Evolutionary conservation across 2,888 invertebrate genomes (phyloP).

Genomic region (Cynaeus angustus): DNA sequence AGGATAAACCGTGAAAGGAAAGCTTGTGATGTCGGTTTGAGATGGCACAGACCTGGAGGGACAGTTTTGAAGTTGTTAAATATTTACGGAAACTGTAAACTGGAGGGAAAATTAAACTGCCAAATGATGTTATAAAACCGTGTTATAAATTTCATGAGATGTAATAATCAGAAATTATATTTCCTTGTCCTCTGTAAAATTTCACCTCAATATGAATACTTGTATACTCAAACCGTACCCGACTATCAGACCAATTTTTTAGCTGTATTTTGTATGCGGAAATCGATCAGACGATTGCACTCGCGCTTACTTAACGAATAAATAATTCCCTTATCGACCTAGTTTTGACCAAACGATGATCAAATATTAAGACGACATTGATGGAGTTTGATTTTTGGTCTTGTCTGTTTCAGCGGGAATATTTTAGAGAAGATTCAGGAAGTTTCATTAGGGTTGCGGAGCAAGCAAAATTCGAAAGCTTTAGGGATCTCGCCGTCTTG

Average conservation of each 20-base stretch:
- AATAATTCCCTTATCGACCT: conserved; percentile 3
- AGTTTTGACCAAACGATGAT: not conserved
- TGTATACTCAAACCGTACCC: conserved; percentile 1
- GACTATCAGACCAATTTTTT: not conserved
- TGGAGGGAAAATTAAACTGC: not conserved
- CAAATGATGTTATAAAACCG: not conserved
- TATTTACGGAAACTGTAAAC: conserved; percentile 6
- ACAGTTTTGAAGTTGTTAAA: not conserved
- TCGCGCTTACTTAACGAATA: not conserved
- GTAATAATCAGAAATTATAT: too few species aligned
- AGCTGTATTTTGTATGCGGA: conserved; percentile 3
- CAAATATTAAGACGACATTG: conserved; percentile 14
- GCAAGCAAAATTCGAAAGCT: not conserved
- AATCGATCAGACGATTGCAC: conserved; percentile 7
- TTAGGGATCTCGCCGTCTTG: not conserved
- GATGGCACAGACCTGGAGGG: not conserved
- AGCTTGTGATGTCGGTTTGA: not conserved
- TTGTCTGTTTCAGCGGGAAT: not conserved
- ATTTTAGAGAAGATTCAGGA: too few species aligned
- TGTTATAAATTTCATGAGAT: too few species aligned
- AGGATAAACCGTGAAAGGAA: not conserved
- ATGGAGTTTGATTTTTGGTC: conserved; percentile 13
- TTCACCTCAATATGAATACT: too few species aligned
- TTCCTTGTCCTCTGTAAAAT: too few species aligned
- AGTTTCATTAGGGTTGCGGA: not conserved